These are phyloP conservation scores for Tenodera sinensis DNA, from an alignment of 2,888 invertebrate species.

Conservation along the genomic window DNA sequence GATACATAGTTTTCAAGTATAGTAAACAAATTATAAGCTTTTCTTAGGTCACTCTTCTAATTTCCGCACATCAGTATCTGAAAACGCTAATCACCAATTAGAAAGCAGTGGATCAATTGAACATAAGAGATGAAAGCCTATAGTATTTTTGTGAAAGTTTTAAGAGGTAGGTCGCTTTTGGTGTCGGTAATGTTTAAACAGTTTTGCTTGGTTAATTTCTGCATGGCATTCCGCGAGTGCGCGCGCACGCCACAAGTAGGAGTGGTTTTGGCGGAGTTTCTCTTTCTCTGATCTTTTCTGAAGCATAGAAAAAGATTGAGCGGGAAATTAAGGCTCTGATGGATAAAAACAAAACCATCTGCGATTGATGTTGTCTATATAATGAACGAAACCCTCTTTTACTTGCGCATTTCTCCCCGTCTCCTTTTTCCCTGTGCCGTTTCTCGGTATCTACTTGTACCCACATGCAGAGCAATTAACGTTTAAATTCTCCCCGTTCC, in stretches of 20 bases:
- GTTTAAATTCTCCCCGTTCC: not conserved
- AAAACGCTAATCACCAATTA: too few relatives aligned
- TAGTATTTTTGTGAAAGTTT: not conserved
- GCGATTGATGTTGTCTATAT: slow-evolving; percentile 20
- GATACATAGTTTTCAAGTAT: too few relatives aligned
- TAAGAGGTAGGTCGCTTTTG: not conserved
- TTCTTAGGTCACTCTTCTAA: too few relatives aligned
- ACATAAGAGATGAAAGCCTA: too few relatives aligned
- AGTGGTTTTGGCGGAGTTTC: not conserved
- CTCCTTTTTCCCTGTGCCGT: not conserved
- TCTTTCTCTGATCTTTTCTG: slow-evolving; percentile 1
- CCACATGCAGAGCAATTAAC: not conserved
- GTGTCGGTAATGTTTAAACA: not conserved
- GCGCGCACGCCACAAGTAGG: not conserved
- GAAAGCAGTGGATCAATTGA: too few relatives aligned
- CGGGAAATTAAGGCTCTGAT: slow-evolving; percentile 16
- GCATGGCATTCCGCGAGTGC: not conserved
- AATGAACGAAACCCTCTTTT: not conserved
- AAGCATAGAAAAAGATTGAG: not conserved
- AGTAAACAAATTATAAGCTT: too few relatives aligned
- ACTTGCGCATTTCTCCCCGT: not conserved
- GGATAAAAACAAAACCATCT: slow-evolving; percentile 23
- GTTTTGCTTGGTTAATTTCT: not conserved
- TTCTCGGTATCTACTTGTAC: not conserved
- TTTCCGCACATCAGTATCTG: too few relatives aligned